A percentile compares a stretch with the other conserved stretches of the same genome.
Evolutionary conservation across 2,113 vertebrate species (phyloP).

Genomic region (Stigmatopora argus): DNA sequence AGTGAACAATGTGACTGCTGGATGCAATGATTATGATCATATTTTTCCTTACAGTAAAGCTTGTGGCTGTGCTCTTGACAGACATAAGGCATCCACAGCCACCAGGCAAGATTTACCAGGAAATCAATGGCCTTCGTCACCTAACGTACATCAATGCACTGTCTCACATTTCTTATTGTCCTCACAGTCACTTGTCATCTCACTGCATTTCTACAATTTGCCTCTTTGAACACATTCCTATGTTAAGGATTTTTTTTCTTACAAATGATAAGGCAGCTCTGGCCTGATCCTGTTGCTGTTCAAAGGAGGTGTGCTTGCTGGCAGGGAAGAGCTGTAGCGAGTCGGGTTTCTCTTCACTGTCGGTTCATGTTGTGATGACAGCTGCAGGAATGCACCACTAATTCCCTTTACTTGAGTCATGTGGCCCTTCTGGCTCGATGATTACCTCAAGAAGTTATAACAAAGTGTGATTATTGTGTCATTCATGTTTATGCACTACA

Average conservation of each 20-base stretch:
- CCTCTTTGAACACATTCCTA: constrained; percentile 45
- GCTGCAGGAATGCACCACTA: constrained; percentile 54
- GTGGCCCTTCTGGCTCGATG: constrained; percentile 41
- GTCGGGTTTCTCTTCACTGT: constrained; percentile 56
- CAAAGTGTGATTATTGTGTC: constrained; percentile 6
- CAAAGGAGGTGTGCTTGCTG: constrained; percentile 23
- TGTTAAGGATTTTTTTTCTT: constrained; percentile 52
- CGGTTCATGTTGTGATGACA: constrained; percentile 57
- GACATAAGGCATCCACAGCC: constrained; percentile 34
- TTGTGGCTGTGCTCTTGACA: constrained; percentile 22
- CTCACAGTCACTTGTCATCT: constrained; percentile 17
- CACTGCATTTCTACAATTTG: constrained; percentile 11
- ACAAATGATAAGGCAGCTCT: constrained; percentile 36
- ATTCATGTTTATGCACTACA: background rate
- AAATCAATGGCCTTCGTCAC: constrained; percentile 57
- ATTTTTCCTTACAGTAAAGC: constrained; percentile 14
- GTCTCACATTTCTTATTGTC: constrained; percentile 33
- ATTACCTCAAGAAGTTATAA: constrained; percentile 9
- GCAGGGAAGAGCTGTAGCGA: constrained; percentile 23
- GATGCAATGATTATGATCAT: constrained; percentile 26
- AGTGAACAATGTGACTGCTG: constrained; percentile 4
- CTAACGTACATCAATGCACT: constrained; percentile 47
- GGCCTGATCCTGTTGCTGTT: constrained; percentile 24
- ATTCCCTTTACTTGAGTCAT: constrained; percentile 42
- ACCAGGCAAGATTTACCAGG: constrained; percentile 41